Evolutionary conservation across 2,888 invertebrate genomes (phyloP).

Genomic region (Drosophila mimica): DNA sequence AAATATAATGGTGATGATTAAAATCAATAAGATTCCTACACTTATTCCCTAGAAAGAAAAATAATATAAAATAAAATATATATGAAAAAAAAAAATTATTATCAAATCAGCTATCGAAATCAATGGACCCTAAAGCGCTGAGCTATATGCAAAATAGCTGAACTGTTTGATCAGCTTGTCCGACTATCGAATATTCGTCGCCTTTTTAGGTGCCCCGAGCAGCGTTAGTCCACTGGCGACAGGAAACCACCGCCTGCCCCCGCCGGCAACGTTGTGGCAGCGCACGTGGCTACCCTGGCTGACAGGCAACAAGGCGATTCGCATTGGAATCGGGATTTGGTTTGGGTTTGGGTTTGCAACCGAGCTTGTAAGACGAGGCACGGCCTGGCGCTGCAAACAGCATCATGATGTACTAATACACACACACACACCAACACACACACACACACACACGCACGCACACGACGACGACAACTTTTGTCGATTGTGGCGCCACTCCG

Average conservation of each 20-base stretch:
- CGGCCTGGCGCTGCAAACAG: conserved; percentile 34
- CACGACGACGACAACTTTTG: conserved; percentile 10
- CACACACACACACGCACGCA: conserved; percentile 2
- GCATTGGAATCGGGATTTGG: conserved; percentile 8
- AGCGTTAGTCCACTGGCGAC: conserved; percentile 53
- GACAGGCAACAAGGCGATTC: conserved; percentile 53
- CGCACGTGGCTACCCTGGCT: conserved; percentile 61
- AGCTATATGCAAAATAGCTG: conserved; percentile 49
- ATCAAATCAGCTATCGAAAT: not conserved
- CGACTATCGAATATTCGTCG: conserved; percentile 75
- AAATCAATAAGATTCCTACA: not conserved
- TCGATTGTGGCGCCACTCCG: conserved; percentile 50
- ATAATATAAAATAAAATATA: not conserved
- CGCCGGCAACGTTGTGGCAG: conserved; percentile 6
- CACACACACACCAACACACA: conserved; percentile 2
- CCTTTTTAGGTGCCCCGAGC: conserved; percentile 46
- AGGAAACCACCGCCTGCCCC: conserved; percentile 47
- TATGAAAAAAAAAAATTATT: not conserved
- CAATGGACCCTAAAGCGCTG: conserved; percentile 16
- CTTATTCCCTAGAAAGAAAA: not conserved
- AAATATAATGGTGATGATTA: too few relatives aligned
- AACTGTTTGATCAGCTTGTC: conserved; percentile 68
- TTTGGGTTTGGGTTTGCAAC: conserved; percentile 9
- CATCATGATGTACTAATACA: conserved; percentile 43
- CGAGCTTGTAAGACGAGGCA: conserved; percentile 31